These are phyloP conservation scores for Sarcophaga carnaria DNA, from an alignment of 2,888 invertebrate genomes.

Conservation along the genomic window DNA sequence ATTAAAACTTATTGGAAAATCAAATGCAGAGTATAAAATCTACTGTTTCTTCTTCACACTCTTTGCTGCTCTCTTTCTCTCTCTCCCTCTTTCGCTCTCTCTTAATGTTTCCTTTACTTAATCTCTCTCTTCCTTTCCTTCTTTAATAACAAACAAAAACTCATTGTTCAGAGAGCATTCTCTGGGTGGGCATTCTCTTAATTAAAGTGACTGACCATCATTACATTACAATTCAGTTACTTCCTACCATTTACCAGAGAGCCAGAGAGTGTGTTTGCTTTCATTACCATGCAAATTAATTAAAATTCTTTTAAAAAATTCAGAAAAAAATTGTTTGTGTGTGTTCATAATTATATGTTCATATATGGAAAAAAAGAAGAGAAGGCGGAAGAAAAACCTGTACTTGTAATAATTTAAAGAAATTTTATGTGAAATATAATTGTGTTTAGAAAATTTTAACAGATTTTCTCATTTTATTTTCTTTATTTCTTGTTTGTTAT, in stretches of 20 bases:
- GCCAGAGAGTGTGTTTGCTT: constrained; percentile 9
- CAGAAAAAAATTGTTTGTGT: background rate
- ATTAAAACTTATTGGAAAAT: no score
- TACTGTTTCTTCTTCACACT: no score
- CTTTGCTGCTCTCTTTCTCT: no score
- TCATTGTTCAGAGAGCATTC: background rate
- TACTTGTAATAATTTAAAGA: constrained; percentile 48
- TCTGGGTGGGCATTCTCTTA: background rate
- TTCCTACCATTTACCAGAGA: background rate
- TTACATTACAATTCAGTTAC: background rate
- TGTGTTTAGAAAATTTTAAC: constrained; percentile 25
- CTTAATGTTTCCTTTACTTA: background rate
- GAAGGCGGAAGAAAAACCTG: constrained; percentile 8
- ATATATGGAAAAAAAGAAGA: no score
- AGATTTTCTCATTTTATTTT: background rate
- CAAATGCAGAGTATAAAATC: no score
- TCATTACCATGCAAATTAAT: constrained; percentile 57
- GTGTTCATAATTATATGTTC: background rate
- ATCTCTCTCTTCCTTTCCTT: background rate
- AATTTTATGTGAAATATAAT: constrained; percentile 51
- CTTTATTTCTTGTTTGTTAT: no score
- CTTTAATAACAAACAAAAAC: background rate
- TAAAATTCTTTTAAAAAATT: constrained; percentile 50
- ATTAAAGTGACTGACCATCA: no score
- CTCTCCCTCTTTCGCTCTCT: background rate